Conservation (phyloP, 2,113 vertebrate genomes). For the Mastomys natalensis region DNA sequence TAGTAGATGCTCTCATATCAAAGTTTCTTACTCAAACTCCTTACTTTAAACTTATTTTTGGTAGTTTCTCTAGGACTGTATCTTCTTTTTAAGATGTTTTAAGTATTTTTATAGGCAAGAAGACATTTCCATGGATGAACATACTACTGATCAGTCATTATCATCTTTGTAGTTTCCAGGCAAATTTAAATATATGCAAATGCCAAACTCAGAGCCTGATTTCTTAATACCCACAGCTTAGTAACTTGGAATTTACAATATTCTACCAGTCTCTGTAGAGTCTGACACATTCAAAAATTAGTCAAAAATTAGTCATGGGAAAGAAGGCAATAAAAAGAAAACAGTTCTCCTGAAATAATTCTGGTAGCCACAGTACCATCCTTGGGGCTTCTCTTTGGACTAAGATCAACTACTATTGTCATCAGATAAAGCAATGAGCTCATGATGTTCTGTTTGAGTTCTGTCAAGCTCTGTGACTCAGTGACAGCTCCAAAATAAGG, state of each 20-base stretch:
- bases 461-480: not conserved
- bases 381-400: not conserved
- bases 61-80: not conserved
- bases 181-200: not conserved
- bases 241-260: not conserved
- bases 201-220: not conserved
- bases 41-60: not conserved
- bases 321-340: not conserved
- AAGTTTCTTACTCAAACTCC: constrained; percentile 15
- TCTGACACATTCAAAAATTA: constrained; percentile 7
- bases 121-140: constrained; percentile 30
- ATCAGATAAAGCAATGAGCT: not conserved
- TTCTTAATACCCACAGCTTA: not conserved
- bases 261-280: not conserved
- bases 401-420: not conserved
- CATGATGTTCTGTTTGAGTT: not conserved
- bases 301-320: not conserved
- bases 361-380: not conserved
- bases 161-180: not conserved
- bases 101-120: constrained; percentile 26
- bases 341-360: not conserved
- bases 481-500: not conserved
- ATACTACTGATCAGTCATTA: constrained; percentile 25
- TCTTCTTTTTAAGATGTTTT: not conserved
- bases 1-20: not conserved